Evolutionary conservation across 2,888 invertebrate species (phyloP), one percentile per base, ranked within the genome.

Genomic region (Mythimna lalbum): DNA sequence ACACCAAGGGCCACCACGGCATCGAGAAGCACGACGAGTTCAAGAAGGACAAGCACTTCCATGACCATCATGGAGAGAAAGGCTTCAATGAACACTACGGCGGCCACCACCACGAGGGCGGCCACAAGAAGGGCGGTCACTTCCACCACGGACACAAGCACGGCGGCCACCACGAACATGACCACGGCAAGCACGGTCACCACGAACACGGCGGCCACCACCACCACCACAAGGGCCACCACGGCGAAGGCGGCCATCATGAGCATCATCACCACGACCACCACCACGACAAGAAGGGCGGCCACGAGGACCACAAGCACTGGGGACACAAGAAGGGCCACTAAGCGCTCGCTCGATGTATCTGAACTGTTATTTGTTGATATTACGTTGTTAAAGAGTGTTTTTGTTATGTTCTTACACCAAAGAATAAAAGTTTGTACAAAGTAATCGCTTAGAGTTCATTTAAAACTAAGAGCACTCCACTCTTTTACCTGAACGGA

Each of bases 21-120:
- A 96, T 98, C 2, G 98, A 98, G 92, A 98, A 98, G 89, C 93
- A 97, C 80, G 98, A 98, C 92, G 98, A 98, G 92, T 98, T 97
- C 95, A 97, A 98, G 89, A 98, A 98, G 91, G 97, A 98, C 87
- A 98, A 98, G 88, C 97, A 98, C 91, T 98, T 98, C 96, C 98
- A 97, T 91, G 97, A 98, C 84, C 98, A 98, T 90, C 97, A 98
- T 87, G 98, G 98, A 81, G 97, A 97, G 78, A 97, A 97, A 78
- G 98, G 97, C 0, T 97, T 97, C 87, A 97, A 98, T 89, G 97
- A 97, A 86, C 97, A 98, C 86, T 97, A 98, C 88, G 98, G 98
- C 69, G 97, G 96, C 52, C 97, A 97, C 90, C 97, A 98, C 89
- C 97, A 98, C 88, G 97, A 97, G 86, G 97, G 97, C 82, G 97